These are phyloP conservation scores for Pipistrellus pipistrellus DNA, from an alignment of 2,797 vertebrate species.

Conservation along the genomic window DNA sequence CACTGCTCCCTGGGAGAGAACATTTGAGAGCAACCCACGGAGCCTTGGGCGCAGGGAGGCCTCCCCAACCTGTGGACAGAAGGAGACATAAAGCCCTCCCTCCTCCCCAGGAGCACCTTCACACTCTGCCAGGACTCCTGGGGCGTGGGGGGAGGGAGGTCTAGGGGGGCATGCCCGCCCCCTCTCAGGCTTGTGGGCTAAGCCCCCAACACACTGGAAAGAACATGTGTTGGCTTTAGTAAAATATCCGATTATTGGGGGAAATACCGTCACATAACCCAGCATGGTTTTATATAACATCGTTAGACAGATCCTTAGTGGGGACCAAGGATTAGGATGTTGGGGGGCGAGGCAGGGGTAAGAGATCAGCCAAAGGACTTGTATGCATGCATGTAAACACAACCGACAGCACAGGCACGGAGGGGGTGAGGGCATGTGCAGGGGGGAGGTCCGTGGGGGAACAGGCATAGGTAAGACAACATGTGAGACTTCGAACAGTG, in stretches of 20 bases:
- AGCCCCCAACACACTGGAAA: background rate
- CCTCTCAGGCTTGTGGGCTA: background rate
- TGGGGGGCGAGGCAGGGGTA: no score
- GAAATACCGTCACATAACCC: background rate
- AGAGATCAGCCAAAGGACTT: no score
- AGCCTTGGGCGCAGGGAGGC: background rate
- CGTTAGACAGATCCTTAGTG: background rate
- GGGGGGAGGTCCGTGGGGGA: no score
- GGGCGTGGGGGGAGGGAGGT: background rate
- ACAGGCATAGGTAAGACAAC: no score
- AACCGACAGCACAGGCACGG: no score
- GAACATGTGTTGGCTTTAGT: background rate
- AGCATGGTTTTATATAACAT: background rate
- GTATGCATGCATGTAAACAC: no score
- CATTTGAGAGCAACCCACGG: constrained; percentile 21
- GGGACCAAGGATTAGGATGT: background rate
- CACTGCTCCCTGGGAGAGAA: background rate
- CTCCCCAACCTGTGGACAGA: background rate
- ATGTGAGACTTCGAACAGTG: no score
- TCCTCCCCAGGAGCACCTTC: background rate
- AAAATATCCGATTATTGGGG: background rate
- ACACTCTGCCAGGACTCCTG: background rate
- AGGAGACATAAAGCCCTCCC: background rate
- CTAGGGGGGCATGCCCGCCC: rapidly evolving
- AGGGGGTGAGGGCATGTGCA: no score